These are phyloP conservation scores for Drosophila sucinea DNA, from an alignment of 1,140 invertebrate species.

Conservation along the genomic window DNA sequence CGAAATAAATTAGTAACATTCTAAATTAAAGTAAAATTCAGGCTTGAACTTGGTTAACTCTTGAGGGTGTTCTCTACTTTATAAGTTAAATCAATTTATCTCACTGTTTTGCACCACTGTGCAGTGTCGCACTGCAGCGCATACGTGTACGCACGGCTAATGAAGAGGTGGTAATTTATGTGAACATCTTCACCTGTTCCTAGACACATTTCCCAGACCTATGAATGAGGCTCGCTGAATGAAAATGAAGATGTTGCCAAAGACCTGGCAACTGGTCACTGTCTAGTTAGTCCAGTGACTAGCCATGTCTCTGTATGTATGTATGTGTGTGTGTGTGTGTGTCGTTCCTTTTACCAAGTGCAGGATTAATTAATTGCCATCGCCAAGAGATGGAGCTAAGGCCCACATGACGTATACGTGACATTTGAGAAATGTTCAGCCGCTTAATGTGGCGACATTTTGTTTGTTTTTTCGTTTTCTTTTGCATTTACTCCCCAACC, in stretches of 20 bases:
- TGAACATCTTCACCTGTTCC: conserved; percentile 77
- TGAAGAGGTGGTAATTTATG: conserved; percentile 82
- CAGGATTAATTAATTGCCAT: conserved; percentile 78
- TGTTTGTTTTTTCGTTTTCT: conserved; percentile 61
- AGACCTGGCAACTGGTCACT: conserved; percentile 41
- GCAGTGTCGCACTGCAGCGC: conserved; percentile 16
- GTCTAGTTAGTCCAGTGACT: conserved; percentile 38
- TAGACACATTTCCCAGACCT: conserved; percentile 69
- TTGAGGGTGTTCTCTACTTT: too few relatives aligned
- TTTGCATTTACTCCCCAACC: conserved; percentile 23
- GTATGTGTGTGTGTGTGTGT: not conserved
- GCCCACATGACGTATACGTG: conserved; percentile 73
- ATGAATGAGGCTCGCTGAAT: conserved; percentile 69
- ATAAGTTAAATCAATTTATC: too few relatives aligned
- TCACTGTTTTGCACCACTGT: conserved; percentile 39
- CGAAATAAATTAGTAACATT: not conserved
- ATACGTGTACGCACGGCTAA: conserved; percentile 50
- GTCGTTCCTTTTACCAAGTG: conserved; percentile 50
- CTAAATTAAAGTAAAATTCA: not conserved
- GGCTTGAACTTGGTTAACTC: too few relatives aligned
- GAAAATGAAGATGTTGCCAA: conserved; percentile 56
- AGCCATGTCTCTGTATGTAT: not conserved
- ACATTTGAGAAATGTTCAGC: conserved; percentile 77
- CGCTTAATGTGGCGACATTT: conserved; percentile 79
- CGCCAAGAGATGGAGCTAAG: conserved; percentile 6